Percentiles rank a stretch among this genome's conserved stretches.
Conservation (phyloP, 2,888 invertebrate species). For the Sialis fuliginosa region DNA sequence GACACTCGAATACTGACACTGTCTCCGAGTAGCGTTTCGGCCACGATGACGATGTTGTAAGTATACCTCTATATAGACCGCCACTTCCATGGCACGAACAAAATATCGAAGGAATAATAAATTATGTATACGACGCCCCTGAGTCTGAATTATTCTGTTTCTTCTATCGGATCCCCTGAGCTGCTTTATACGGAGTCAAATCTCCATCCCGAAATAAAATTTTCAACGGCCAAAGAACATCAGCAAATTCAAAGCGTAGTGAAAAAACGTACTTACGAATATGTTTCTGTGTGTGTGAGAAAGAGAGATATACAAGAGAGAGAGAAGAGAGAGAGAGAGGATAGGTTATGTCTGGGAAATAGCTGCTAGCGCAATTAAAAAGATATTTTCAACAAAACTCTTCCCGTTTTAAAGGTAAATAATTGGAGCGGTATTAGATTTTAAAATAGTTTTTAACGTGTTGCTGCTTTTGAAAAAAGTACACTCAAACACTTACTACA, state of each 20-base stretch:
- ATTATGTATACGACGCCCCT: conserved; percentile 2
- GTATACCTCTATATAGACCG: not conserved
- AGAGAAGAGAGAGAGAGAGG: not conserved
- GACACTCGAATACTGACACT: too few species aligned
- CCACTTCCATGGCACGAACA: conserved; percentile 1
- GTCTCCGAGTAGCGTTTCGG: too few species aligned
- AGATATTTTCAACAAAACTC: too few species aligned
- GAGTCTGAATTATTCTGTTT: conserved; percentile 2
- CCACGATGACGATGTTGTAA: too few species aligned
- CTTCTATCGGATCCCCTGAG: conserved; percentile 1
- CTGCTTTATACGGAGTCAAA: not conserved
- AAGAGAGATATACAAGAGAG: not conserved
- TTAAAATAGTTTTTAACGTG: too few species aligned
- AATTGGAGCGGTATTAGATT: too few species aligned
- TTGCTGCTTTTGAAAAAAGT: too few species aligned
- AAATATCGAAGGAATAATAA: conserved; percentile 2
- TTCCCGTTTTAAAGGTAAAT: too few species aligned
- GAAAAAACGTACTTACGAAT: not conserved
- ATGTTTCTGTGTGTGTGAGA: not conserved
- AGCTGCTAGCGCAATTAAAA: not conserved
- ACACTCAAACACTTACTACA: too few species aligned
- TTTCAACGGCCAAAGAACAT: not conserved
- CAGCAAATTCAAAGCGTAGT: not conserved
- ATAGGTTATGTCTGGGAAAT: not conserved
- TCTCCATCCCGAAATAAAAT: not conserved